Conservation (phyloP, 2,797 vertebrate species). For the Pseudochromis fuscus region DNA sequence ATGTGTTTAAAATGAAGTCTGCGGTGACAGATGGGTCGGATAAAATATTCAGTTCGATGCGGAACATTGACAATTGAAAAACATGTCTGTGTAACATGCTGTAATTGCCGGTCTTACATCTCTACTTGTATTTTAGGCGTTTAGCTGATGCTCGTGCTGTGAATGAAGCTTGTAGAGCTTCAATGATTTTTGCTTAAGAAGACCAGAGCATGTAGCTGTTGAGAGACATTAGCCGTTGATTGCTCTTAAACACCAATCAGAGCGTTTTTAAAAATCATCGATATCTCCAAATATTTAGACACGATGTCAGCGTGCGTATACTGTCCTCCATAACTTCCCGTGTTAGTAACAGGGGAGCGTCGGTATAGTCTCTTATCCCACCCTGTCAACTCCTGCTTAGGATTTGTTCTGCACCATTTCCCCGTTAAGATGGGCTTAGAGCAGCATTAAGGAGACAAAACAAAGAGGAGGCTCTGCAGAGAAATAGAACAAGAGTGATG, state of each 20-base stretch:
- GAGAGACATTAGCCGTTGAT: too few species aligned
- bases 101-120: neutral
- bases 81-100: neutral
- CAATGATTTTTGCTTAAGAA: neutral
- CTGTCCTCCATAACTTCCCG: constrained; percentile 21
- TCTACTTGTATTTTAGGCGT: neutral
- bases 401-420: constrained; percentile 85
- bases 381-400: constrained; percentile 72
- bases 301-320: neutral
- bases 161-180: neutral
- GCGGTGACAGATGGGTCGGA: neutral
- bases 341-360: constrained; percentile 32
- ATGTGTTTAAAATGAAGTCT: neutral
- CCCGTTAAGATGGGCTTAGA: constrained; percentile 79
- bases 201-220: too few species aligned
- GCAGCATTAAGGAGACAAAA: constrained; percentile 77
- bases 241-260: too few species aligned
- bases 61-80: neutral
- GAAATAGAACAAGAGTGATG: constrained; percentile 61
- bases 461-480: constrained; percentile 64
- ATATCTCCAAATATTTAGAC: constrained; percentile 13
- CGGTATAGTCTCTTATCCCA: constrained; percentile 71
- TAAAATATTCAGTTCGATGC: neutral
- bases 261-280: neutral
- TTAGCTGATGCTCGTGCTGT: neutral